Evolutionary conservation across 1,140 invertebrate genomes (phyloP), one percentile per base, ranked within the genome.

Genomic region (Calliopsis andreniformis): DNA sequence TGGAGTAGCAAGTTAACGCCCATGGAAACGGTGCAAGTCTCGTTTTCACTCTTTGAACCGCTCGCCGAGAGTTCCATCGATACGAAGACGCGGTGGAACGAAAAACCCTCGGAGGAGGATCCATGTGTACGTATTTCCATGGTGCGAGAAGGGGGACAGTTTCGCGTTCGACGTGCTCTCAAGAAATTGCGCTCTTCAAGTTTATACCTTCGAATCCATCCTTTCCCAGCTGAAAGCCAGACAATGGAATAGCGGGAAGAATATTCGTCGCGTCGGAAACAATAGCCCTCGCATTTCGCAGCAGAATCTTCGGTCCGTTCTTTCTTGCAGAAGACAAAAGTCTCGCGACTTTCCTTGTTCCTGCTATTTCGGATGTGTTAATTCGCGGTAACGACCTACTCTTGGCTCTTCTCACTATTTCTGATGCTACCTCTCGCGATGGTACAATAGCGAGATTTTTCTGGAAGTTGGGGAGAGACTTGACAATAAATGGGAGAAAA

Each of bases 261-360:
- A 78, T 28, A 45, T 61, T 72, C 47, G 62, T 78, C 35, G 70
- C 55, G 49, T 58, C n/a, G 35, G 5, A 56, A 80, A 81, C 77
- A 79, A 80, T 79, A 20, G 18, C 18, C 10, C 18, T n/a, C 56
- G 66, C 14, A 18, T 61, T 55, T 53, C 45, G 18, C 20, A 10
- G 12, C 3, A 28, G 20, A 66, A 20, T 10, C 59, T 7, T 18
- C 30, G 23, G 35, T 39, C 35, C 10, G 18, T 20, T 35, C 18
- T 30, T 58, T 58, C 32, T n/a, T 32, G 18, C 25, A 18, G 51
- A 23, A 39, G 18, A 56, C 25, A 69, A 55, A 42, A 53, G 53
- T 69, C 67, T 2, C 1, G 45, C 7, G 47, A 2, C 39, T 68
- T 20, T 56, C 43, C 25, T 69, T 43, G 3, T 39, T 10, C 35